These are phyloP conservation scores for Panagrolaimus sp. DNA, from an alignment of 1,140 invertebrate species.

Conservation along the genomic window DNA sequence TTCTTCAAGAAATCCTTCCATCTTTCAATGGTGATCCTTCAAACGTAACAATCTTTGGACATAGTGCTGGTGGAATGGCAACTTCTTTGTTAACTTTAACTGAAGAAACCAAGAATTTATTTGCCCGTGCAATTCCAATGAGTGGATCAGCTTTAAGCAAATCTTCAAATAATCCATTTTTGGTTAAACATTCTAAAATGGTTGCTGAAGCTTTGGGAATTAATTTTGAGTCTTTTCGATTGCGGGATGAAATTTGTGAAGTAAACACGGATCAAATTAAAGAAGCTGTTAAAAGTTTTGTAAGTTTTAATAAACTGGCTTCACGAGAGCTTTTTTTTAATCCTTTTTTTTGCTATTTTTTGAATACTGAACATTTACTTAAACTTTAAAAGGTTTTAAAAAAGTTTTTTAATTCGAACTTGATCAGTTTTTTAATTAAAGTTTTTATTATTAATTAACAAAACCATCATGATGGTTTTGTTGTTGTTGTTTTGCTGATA, in stretches of 20 bases:
- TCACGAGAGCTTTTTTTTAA: background rate
- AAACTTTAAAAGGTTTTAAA: too few relatives aligned
- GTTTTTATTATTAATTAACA: too few relatives aligned
- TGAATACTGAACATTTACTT: too few relatives aligned
- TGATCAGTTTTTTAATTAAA: too few relatives aligned
- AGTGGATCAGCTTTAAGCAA: background rate
- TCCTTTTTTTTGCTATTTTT: too few relatives aligned
- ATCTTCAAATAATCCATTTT: background rate
- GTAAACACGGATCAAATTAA: background rate
- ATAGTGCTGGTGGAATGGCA: conserved; percentile 72
- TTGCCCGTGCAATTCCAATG: background rate
- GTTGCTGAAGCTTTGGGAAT: background rate
- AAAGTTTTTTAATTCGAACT: too few relatives aligned
- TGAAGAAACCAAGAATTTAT: background rate
- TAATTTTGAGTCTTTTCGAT: too few relatives aligned
- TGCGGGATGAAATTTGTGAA: too few relatives aligned
- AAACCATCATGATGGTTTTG: too few relatives aligned
- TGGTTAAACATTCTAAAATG: background rate
- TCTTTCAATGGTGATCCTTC: conserved; percentile 54
- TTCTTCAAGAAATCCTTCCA: conserved; percentile 49
- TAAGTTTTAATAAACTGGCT: background rate
- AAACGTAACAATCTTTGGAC: conserved; percentile 62
- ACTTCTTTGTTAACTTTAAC: conserved; percentile 71
- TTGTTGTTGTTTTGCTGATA: too few relatives aligned
- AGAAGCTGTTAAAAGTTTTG: background rate